phyloP scores from a whole-genome alignment of 2,797 vertebrate species.

The Antrozous pallidus region DNA sequence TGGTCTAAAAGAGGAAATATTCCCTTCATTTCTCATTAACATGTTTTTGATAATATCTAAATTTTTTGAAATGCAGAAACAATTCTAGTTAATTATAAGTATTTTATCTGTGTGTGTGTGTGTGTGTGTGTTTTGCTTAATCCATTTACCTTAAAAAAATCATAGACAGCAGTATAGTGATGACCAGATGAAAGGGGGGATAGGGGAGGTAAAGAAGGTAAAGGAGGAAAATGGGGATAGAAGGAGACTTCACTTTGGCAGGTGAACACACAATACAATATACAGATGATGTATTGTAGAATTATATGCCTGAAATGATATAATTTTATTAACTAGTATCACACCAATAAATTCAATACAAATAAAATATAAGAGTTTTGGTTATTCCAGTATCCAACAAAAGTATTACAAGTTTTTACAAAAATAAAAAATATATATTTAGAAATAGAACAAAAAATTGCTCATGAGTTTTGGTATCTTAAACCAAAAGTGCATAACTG shows the following conservation, averaged over 20 bases:
- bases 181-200: background rate
- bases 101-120: background rate
- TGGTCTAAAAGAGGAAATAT: background rate
- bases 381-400: background rate
- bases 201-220: background rate
- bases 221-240: background rate
- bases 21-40: background rate
- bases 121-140: background rate
- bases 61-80: background rate
- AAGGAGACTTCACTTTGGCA: background rate
- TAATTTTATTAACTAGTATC: background rate
- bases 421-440: background rate
- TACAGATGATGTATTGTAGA: background rate
- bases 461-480: background rate
- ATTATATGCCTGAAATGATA: background rate
- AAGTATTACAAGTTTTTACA: background rate
- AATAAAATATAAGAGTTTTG: background rate
- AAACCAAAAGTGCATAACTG: background rate
- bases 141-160: background rate
- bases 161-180: background rate
- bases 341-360: background rate
- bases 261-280: background rate
- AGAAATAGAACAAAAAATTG: background rate
- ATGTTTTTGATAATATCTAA: background rate
- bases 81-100: background rate